Conservation (phyloP, 2,113 vertebrate genomes). For the Balaenoptera acutorostrata region DNA sequence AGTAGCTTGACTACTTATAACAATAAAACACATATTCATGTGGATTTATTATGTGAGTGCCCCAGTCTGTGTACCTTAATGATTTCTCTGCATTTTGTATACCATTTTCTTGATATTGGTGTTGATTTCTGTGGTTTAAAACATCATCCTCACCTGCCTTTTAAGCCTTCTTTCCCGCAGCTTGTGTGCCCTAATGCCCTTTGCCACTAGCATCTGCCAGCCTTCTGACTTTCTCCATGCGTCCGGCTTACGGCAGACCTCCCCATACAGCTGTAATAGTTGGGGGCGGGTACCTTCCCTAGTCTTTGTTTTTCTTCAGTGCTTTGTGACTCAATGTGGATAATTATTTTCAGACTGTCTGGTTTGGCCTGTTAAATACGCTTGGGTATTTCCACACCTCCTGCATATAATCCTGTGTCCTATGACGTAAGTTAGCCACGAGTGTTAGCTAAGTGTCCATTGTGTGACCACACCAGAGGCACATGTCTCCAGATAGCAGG, state of each 20-base stretch:
- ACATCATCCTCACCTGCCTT: not conserved
- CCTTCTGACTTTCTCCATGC: not conserved
- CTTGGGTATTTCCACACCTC: not conserved
- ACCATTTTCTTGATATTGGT: not conserved
- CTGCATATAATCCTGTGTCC: not conserved
- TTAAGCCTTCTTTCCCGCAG: not conserved
- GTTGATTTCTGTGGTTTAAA: not conserved
- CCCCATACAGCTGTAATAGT: not conserved
- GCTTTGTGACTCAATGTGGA: not conserved
- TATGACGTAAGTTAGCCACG: not conserved
- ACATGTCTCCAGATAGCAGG: not conserved
- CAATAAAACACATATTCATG: not conserved
- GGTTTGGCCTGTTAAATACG: not conserved
- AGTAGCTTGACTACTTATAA: constrained; percentile 31
- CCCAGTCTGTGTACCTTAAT: not conserved
- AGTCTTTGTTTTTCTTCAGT: not conserved
- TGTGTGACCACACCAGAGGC: not conserved
- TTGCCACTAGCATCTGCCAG: not conserved
- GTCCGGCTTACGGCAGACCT: not conserved
- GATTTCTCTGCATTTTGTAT: not conserved
- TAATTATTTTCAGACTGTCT: not conserved
- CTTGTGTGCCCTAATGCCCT: not conserved
- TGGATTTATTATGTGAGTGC: not conserved
- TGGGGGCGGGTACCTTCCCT: no score
- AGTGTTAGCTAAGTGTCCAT: not conserved